Evolutionary conservation across 2,797 vertebrate genomes (phyloP), one percentile per base, ranked within the genome.

Genomic region (Phrynocephalus vlangalii): DNA sequence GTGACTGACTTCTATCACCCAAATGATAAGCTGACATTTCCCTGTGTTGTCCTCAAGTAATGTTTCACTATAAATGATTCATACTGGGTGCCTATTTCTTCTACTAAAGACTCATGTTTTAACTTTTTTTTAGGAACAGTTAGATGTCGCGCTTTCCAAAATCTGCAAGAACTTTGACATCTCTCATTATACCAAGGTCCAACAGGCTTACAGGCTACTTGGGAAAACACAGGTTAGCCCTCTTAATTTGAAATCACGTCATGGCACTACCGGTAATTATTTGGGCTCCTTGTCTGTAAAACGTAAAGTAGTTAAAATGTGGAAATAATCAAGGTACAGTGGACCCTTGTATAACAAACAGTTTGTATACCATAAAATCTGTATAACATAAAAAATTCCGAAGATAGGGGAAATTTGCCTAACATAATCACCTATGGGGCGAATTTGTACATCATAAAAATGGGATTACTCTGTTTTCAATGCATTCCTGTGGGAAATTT

Each of bases 141-240:
- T 99, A 93, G 99, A 99, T 0, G 98, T 99, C 83, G 99, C 99
- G 0, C 97, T 99, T 92, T 99, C 98, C n/a, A 99, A 98, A 97
- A 99, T 99, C 94, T 99, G 99, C 94, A 99, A 99, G 96, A 97
- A 99, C 97, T 99, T 99, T 96, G 99, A 99, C 93, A 96, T 98
- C 87, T 94, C 93, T 80, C 99, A 99, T 96, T 99, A 99, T 95
- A 99, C 98, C 92, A 99, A 99, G 92, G 98, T 99, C 94, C 98
- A 99, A 88, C 97, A 98, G 93, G 99, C 99, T 44, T 99, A 99
- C 94, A 97, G 97, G 38, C 97, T 99, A 81, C 97, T 99, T 92
- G 99, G 98, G n/a, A 99, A 99, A 96, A 99, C 99, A 84, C 99
- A 99, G 98, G 99, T 99, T 88, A 87, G 95, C 92, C 1, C 9